Base-by-base conservation (phyloP, 2,888 invertebrate species). In the Drosophila glabriapex region DNA sequence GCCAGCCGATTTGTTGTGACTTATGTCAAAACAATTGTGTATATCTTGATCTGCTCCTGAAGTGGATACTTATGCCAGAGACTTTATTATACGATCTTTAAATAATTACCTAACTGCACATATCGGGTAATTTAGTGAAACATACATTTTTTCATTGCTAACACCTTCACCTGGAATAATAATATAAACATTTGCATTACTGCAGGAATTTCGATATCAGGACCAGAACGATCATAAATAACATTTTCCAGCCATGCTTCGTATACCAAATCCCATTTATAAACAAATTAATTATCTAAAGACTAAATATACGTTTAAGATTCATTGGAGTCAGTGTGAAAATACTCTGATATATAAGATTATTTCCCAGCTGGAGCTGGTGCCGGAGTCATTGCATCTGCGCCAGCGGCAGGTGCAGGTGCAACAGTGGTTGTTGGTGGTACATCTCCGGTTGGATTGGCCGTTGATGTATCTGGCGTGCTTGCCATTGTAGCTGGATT, bases 1-100 rank as follows among this genome's bases (percentile, higher is more conserved):
- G 85, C 87, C 83, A 89, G 83, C 82, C 85, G 88, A 87, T 87
- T 83, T 87, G 88, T 89, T 89, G 83, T 87, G 87, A 89, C 90
- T 87, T 87, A 79, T 89, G 87, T 87, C 87, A 87, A 77, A 83
- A 60, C 83, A 82, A 85, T 89, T 87, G 85, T 59, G 67, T 61
- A 37, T 66, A 61, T 54, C 58, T 69, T 68, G 63, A 75, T 69
- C 66, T 54, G 55, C 31, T n/a, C 50, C 31, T 62, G 58, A 60
- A 58, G 67, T 61, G 58, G 46, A 43, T 73, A 58, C 69, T 46
- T 25, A 9, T 25, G 54, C 5, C 53, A 25, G 16, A 59, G 54
- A 58, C 58, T 63, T 49, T 35, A 56, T 39, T 31, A 39, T 22
- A 53, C 0, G 25, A 61, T 55, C 55, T 37, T 37, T 12, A 49